Evolutionary conservation across 1,140 invertebrate genomes (phyloP).

Genomic region (Rhysida immarginata): DNA sequence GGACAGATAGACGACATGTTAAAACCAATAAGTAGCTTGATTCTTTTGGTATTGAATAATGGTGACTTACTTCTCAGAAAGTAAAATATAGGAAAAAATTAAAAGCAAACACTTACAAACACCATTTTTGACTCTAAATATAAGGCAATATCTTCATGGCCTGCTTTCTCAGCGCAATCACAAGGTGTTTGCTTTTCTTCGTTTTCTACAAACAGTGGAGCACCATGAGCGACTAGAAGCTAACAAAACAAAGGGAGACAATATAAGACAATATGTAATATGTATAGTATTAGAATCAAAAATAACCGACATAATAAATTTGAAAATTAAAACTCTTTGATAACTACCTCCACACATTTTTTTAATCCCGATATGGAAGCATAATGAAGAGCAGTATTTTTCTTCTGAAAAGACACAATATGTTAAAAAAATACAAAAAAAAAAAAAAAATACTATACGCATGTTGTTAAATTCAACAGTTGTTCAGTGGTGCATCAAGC

Average conservation of each 20-base stretch:
- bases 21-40: too few species aligned
- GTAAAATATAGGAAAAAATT: too few species aligned
- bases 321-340: too few species aligned
- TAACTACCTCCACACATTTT: conserved; percentile 39
- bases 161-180: conserved; percentile 43
- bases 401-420: conserved; percentile 36
- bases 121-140: conserved; percentile 52
- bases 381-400: conserved; percentile 49
- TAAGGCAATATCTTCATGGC: conserved; percentile 44
- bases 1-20: too few species aligned
- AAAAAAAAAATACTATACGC: too few species aligned
- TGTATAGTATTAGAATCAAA: too few species aligned
- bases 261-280: not conserved
- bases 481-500: too few species aligned
- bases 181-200: conserved; percentile 44
- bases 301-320: too few species aligned
- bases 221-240: conserved; percentile 41
- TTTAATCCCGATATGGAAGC: conserved; percentile 47
- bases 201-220: conserved; percentile 47
- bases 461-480: too few species aligned
- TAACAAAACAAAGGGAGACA: conserved; percentile 19
- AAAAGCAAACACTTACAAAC: conserved; percentile 52
- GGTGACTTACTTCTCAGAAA: too few species aligned
- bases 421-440: too few species aligned
- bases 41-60: too few species aligned